Percentiles rank a stretch among this genome's conserved stretches.
Conservation (phyloP, 2,888 invertebrate species). For the Xestia rhomboidea region DNA sequence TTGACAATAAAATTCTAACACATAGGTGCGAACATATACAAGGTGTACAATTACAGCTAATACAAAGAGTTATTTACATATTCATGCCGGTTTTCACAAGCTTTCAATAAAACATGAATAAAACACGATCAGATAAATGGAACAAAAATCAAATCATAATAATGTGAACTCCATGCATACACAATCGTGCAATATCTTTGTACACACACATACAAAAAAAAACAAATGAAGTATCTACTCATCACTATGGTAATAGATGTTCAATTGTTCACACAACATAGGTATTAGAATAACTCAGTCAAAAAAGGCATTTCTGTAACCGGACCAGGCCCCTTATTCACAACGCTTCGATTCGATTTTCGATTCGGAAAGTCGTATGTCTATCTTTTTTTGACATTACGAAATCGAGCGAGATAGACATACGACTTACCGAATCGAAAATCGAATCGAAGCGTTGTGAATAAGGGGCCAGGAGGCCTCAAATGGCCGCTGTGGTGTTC, state of each 20-base stretch:
- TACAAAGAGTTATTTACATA: constrained; percentile 18
- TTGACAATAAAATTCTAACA: constrained; percentile 25
- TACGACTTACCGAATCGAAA: no score
- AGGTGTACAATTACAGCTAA: constrained; percentile 30
- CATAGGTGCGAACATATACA: constrained; percentile 38
- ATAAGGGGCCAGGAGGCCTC: no score
- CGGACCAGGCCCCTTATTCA: no score
- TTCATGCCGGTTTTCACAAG: constrained; percentile 57
- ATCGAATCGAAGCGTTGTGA: no score
- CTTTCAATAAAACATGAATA: constrained; percentile 47
- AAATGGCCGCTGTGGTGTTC: no score
- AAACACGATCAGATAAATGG: constrained; percentile 34
- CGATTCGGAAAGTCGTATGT: no score
- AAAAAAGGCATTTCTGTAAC: no score
- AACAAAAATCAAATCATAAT: constrained; percentile 30
- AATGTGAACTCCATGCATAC: constrained; percentile 61
- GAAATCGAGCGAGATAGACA: no score
- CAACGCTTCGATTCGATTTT: no score
- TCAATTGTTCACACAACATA: constrained; percentile 6
- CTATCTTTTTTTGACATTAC: no score
- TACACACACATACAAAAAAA: background rate
- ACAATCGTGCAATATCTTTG: constrained; percentile 59
- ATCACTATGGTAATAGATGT: background rate
- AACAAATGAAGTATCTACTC: constrained; percentile 18
- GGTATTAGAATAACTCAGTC: background rate